Evolutionary conservation across 2,113 vertebrate genomes (phyloP).

Genomic region (Canis aureus): DNA sequence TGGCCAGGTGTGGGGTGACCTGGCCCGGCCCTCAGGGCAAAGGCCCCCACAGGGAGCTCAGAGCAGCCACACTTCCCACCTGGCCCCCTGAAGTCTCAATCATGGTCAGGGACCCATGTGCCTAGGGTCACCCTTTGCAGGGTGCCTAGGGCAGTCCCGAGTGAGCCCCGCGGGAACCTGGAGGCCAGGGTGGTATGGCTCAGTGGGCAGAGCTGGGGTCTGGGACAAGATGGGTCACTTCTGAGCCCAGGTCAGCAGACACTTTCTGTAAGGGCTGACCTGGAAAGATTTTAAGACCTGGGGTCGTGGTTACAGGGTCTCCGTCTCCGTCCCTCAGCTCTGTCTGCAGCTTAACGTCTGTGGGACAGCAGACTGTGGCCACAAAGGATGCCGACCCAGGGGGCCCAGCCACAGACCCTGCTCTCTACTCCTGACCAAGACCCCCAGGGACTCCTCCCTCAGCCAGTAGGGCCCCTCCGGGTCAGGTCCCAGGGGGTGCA

Average conservation of each 20-base stretch:
- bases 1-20: not conserved
- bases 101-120: no score
- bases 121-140: not conserved
- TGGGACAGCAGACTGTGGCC: not conserved
- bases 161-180: not conserved
- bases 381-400: rapidly evolving
- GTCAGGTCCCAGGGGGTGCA: rapidly evolving
- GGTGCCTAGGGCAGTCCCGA: no score
- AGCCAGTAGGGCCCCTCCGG: no score
- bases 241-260: rapidly evolving
- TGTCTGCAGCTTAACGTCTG: not conserved
- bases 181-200: rapidly evolving
- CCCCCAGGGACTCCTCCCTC: rapidly evolving
- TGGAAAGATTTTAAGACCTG: rapidly evolving
- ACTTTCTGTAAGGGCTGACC: not conserved
- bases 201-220: not conserved
- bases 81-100: no score
- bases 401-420: rapidly evolving
- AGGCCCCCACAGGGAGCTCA: rapidly evolving
- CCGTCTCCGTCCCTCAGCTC: rapidly evolving
- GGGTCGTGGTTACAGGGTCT: rapidly evolving
- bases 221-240: rapidly evolving
- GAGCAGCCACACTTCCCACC: rapidly evolving
- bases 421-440: no score
- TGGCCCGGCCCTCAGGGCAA: rapidly evolving